These are phyloP conservation scores for Smutsia gigantea DNA, from an alignment of 2,797 vertebrate species.

Conservation along the genomic window DNA sequence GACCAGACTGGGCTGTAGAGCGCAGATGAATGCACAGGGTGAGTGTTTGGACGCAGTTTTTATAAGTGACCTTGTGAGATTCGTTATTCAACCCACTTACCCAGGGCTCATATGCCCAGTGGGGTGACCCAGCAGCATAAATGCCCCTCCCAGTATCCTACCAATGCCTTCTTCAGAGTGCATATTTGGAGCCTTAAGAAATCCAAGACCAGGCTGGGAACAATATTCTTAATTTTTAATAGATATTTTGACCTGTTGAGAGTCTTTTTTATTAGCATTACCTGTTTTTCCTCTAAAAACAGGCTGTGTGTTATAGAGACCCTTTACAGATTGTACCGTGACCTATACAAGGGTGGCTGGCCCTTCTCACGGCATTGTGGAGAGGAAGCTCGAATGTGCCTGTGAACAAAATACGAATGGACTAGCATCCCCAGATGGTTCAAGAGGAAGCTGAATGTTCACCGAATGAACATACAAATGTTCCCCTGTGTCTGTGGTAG, in stretches of 20 bases:
- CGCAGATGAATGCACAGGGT: background rate
- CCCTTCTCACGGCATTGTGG: background rate
- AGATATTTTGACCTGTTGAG: background rate
- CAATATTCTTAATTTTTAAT: background rate
- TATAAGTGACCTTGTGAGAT: background rate
- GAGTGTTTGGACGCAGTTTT: background rate
- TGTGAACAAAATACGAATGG: background rate
- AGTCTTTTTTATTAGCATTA: background rate
- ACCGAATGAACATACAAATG: background rate
- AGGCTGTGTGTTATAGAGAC: background rate
- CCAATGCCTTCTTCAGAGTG: background rate
- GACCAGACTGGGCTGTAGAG: accelerated
- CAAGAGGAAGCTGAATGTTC: background rate
- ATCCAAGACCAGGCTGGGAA: background rate
- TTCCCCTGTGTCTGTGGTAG: background rate
- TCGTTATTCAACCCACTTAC: background rate
- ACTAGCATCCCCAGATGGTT: background rate
- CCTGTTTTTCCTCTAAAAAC: background rate
- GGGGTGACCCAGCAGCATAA: background rate
- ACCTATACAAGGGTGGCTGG: too few relatives aligned
- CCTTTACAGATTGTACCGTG: background rate
- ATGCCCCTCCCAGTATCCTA: background rate
- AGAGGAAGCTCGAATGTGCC: background rate
- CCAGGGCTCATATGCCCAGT: background rate
- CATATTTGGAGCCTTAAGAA: background rate